phyloP scores from a whole-genome alignment of 2,113 vertebrate genomes.

The Brevimyrus niger region DNA sequence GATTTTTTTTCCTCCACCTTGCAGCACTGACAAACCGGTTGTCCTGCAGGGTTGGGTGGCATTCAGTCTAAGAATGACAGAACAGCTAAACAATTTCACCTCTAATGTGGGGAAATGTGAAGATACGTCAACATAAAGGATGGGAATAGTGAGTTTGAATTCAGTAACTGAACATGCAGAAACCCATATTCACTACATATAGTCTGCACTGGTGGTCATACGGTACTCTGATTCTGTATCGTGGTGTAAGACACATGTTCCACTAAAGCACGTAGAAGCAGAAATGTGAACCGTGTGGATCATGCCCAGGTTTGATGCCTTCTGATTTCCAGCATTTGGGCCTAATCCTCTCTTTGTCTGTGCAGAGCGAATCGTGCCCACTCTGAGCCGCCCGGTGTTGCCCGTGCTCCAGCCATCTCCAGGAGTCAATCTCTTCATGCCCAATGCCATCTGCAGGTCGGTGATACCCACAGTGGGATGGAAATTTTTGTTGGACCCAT shows the following conservation, averaged over 20 bases:
- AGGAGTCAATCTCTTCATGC: constrained; percentile 69
- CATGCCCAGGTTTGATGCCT: background rate
- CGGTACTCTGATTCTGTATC: background rate
- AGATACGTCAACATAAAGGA: background rate
- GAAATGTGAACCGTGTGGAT: background rate
- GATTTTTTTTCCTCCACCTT: background rate
- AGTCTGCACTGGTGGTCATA: background rate
- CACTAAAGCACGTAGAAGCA: background rate
- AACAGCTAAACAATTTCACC: background rate
- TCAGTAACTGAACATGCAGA: background rate
- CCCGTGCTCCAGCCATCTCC: constrained; percentile 65
- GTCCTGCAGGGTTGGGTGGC: background rate
- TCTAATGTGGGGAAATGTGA: background rate
- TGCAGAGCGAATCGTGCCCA: constrained; percentile 70
- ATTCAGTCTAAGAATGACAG: background rate
- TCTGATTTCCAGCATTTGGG: background rate
- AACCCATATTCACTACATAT: background rate
- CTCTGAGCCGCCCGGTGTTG: constrained; percentile 56
- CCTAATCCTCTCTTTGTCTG: background rate
- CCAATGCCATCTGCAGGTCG: constrained; percentile 79
- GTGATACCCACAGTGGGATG: constrained; percentile 27
- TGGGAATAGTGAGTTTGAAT: background rate
- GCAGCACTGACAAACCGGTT: background rate
- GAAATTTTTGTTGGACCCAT: background rate
- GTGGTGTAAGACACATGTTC: background rate